These are phyloP conservation scores for Metalampra italica DNA, from an alignment of 2,888 invertebrate species.

Conservation along the genomic window DNA sequence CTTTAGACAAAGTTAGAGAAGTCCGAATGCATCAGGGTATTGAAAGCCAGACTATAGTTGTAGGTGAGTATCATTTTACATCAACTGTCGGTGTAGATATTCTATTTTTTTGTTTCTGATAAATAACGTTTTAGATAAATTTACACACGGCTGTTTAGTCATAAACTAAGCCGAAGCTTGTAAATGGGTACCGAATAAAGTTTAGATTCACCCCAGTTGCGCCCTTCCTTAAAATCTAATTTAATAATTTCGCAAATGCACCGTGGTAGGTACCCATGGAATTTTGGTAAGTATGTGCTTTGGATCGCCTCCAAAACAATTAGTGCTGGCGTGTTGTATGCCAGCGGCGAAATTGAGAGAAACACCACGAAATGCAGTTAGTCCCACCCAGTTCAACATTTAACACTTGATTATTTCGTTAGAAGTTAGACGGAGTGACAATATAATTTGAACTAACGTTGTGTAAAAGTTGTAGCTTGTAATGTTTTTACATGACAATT, in stretches of 20 bases:
- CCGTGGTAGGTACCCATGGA: conserved; percentile 44
- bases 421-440: conserved; percentile 20
- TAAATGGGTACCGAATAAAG: too few species aligned
- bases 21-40: too few species aligned
- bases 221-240: conserved; percentile 6
- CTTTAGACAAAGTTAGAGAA: too few species aligned
- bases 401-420: conserved; percentile 22
- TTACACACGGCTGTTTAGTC: too few species aligned
- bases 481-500: too few species aligned
- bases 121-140: too few species aligned
- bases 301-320: conserved; percentile 75
- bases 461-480: not conserved
- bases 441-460: conserved; percentile 7
- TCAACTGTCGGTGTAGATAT: too few species aligned
- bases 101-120: too few species aligned
- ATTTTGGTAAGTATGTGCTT: conserved; percentile 71
- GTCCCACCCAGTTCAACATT: conserved; percentile 31
- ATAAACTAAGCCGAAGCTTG: too few species aligned
- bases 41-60: too few species aligned
- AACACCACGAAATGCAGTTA: conserved; percentile 51
- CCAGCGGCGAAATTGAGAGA: conserved; percentile 42
- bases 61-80: too few species aligned
- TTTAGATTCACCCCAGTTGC: too few species aligned
- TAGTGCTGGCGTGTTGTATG: conserved; percentile 50
- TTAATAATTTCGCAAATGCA: conserved; percentile 51